Base-by-base conservation (phyloP, 64 coral and sea anemone genomes). In the Porites australiensis region DNA sequence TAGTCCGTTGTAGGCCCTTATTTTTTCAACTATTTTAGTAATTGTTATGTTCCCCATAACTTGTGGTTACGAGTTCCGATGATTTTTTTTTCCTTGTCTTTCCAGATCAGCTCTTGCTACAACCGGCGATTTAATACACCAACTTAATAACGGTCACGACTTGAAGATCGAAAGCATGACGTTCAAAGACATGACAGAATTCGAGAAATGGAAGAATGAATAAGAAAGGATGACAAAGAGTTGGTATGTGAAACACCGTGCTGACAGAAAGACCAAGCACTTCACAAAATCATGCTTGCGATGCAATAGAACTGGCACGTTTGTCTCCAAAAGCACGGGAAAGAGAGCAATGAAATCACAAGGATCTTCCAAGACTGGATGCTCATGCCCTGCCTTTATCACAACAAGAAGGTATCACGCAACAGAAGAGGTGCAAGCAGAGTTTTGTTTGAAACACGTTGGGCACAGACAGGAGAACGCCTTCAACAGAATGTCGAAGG, bases 391-490 rank as follows among this genome's bases (percentile, higher is more conserved):
- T 57, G 69, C 50, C 3, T 87, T 70, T 10, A 73, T 87, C 14
- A 74, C 69, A 12, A 8, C 85, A 13, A 53, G 85, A 19, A 74
- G 11, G 21, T 8, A 87, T 48, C 19, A 13, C 6, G 50, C 57
- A 13, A 87, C 85, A 70, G 52, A 67, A 8, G 68, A 87, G 85
- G 85, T 87, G 19, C 3, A 58, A 50, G 66, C 8, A 3, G 85
- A 87, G 58, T 87, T 57, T 18, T 87, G 85, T 44, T 12, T 87
- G 50, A 18, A 58, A 7, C 85, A 87, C 55, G 51, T 60, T 71
- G 86, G 86, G 2, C 86, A 88, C 86, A 77, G 22, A 47, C 50
- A 72, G 47, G 86, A 88, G 61, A 88, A 62, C 10, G 20, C 86
- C 3, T 88, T 43, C 27, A 88, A 43, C 13, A 18, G 72, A 53